Percentiles rank a stretch among this genome's conserved stretches.
phyloP scores from a whole-genome alignment of 2,113 vertebrate genomes.

The Diphyllodes magnificus region DNA sequence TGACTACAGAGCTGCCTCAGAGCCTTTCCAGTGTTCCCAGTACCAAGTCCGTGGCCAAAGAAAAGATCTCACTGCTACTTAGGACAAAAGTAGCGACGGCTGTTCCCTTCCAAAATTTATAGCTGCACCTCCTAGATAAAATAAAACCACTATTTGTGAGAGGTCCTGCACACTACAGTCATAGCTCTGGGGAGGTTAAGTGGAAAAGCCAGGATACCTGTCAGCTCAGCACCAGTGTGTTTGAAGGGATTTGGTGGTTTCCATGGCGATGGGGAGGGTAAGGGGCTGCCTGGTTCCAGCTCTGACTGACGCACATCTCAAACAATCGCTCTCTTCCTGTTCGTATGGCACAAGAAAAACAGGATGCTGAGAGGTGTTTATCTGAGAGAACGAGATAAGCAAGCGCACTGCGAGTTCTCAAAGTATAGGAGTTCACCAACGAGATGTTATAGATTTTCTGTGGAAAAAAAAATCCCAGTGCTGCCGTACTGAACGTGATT shows the following conservation, averaged over 20 bases:
- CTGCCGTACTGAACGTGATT: not conserved
- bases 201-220: not conserved
- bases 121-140: not conserved
- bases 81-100: not conserved
- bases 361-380: slow-evolving; percentile 65
- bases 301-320: slow-evolving; percentile 61
- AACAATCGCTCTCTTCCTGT: slow-evolving; percentile 68
- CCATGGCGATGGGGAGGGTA: slow-evolving; percentile 29
- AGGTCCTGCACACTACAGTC: not conserved
- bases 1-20: not conserved
- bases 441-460: not conserved
- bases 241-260: not conserved
- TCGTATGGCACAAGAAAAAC: slow-evolving; percentile 59
- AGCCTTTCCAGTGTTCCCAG: not conserved
- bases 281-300: slow-evolving; percentile 15
- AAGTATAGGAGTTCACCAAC: not conserved
- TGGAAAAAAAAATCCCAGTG: not conserved
- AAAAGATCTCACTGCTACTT: not conserved
- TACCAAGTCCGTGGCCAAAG: not conserved
- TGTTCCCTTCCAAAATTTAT: not conserved
- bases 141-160: not conserved
- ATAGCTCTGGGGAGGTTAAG: not conserved
- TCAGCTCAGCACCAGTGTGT: not conserved
- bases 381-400: slow-evolving; percentile 62
- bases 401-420: not conserved